Base-by-base conservation (phyloP, 2,797 vertebrate species). In the Leptatherina wallacei region DNA sequence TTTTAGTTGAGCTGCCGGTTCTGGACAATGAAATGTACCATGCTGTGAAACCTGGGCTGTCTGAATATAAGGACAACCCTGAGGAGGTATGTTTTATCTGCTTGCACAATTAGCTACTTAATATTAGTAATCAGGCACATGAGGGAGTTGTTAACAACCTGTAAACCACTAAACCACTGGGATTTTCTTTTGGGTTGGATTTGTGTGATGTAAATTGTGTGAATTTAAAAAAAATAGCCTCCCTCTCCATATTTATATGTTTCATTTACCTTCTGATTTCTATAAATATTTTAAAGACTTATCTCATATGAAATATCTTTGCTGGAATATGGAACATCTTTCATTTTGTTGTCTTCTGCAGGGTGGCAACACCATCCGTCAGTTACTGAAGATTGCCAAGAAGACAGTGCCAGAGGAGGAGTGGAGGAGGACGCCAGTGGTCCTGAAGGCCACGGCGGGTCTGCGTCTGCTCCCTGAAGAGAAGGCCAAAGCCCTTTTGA, bases 11-110 rank as follows among this genome's bases (percentile, higher is more conserved):
- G 51, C 94, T 96, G 85, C 96, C 96, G 8, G 93, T 97, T 78
- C 81, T 99, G 86, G 96, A 97, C 92, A 96, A 96, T 85, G 98
- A 99, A 92, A 93, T 99, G 88, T 99, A 96, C 91, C 96, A 99
- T 9, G 98, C 96, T 44, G 95, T 99, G 88, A 99, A 99, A 84
- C 98, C 98, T 16, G 98, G 98, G 77, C 94, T 99, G 71, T 99
- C 98, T 82, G 95, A 96, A 1, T 99, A 97, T 78, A 96, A 95
- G 85, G 96, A 98, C 91, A 94, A 95, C 52, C 97, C 96, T 35
- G 94, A 97, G 71, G 93, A 95, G 96, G 98, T 99, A 92, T 85
- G 94, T 88, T 49, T 49, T 78, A 57, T 63, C 44, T 56, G n/a
- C 78, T 80, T 77, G 54, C 75, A 35, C 80, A 70, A 72, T 84